Base-by-base conservation (phyloP, 2,113 vertebrate species). In the Cynocephalus volans region DNA sequence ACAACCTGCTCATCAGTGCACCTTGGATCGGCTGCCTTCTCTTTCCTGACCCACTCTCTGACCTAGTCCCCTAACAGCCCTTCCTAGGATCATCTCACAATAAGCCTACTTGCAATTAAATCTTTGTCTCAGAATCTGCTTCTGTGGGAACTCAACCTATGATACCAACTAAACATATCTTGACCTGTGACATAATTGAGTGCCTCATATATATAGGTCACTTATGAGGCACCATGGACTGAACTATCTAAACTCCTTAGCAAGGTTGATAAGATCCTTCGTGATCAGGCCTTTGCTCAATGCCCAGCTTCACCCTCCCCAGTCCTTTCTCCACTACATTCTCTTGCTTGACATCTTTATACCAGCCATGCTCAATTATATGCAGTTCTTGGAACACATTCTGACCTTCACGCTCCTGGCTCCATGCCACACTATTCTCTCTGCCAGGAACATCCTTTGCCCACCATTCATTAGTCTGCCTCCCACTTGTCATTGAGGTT, bases 341-440 rank as follows among this genome's bases (percentile, higher is more conserved):
- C 36, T 13, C 36, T 41, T 1, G 28, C 77, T 56, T 79, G 13
- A 75, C 52, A 26, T 72, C 70, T 62, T 2, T 1, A 1, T 6
- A 36, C 41, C 72, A 64, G 48, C 50, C 72, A 33, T 2, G 3
- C 19, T 91, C 69, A 28, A 0, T 76, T 62, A 45, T 36, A 8
- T 52, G 56, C 70, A 18, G 62, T 56, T 87, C 83, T 96, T 65
- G 75, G 92, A 95, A 80, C 58, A 26, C 45, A 23, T 54, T 48
- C 86, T 77, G 19, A 64, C 24, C 58, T 8, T 89, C 67, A 8
- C 67, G 81, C 14, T 90, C 41, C 83, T 93, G 95, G 87, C 87
- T 18, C 33, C 0, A 0, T 3, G 80, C 89, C 81, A 58, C 13
- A 26, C 18, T 77, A 3, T 54, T 72, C 69, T 86, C 36, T 52